These are phyloP conservation scores for Cervus canadensis DNA, from an alignment of 2,113 vertebrate genomes.

Conservation along the genomic window DNA sequence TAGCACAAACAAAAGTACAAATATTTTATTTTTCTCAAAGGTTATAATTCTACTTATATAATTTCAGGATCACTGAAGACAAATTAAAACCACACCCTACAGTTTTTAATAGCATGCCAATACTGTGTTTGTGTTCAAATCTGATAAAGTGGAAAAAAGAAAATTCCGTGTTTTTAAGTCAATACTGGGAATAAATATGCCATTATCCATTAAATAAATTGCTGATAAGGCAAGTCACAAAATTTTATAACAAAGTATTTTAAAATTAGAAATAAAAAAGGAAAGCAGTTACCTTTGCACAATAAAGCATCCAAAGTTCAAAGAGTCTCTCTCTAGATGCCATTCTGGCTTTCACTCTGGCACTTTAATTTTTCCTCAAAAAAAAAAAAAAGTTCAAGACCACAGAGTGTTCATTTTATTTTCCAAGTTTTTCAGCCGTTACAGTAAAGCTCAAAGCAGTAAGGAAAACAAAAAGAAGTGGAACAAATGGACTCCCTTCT, in stretches of 20 bases:
- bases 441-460: constrained; percentile 55
- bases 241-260: constrained; percentile 27
- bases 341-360: constrained; percentile 84
- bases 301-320: constrained; percentile 99
- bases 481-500: constrained; percentile 40
- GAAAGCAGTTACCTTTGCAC: constrained; percentile 89
- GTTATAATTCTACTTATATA: neutral
- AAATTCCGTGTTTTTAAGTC: neutral
- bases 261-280: constrained; percentile 38
- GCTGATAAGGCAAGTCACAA: neutral
- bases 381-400: constrained; percentile 70
- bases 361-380: constrained; percentile 54
- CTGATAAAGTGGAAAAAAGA: neutral
- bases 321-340: constrained; percentile 96
- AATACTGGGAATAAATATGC: neutral
- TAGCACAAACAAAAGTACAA: constrained; percentile 20
- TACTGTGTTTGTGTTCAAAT: neutral
- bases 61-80: neutral
- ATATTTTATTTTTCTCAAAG: constrained; percentile 27
- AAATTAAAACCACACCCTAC: neutral
- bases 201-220: neutral
- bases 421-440: constrained; percentile 54
- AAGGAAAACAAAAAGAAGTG: constrained; percentile 16
- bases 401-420: constrained; percentile 77
- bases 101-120: neutral